phyloP scores from a whole-genome alignment of 30 jellyfish, hydroid and myxozoan genomes.

The Turritopsis dohrnii region DNA sequence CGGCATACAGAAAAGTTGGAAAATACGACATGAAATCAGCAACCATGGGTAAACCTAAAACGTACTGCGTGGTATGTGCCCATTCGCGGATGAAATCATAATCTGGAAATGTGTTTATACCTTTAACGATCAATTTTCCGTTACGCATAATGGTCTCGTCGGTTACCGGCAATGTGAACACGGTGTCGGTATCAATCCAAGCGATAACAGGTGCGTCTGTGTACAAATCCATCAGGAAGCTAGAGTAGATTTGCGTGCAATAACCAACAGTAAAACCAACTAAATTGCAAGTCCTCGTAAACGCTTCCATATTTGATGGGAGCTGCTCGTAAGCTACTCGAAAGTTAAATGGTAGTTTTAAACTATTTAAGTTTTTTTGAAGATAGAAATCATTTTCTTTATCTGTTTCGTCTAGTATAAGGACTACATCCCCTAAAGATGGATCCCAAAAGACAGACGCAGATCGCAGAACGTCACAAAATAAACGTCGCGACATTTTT shows the following conservation, averaged over 20 bases:
- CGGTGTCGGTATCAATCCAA: background rate
- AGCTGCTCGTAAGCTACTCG: background rate
- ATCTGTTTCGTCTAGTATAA: background rate
- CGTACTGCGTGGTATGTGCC: background rate
- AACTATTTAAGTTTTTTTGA: background rate
- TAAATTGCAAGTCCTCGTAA: background rate
- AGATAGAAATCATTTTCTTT: background rate
- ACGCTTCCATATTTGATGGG: background rate
- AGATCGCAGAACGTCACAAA: background rate
- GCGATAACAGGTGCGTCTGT: background rate
- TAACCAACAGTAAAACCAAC: background rate
- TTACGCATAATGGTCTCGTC: background rate
- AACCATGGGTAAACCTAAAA: background rate
- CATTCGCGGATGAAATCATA: background rate
- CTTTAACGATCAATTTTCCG: background rate
- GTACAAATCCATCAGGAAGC: background rate
- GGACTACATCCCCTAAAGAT: background rate
- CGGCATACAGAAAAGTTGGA: background rate
- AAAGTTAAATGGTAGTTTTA: background rate
- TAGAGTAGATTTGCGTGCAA: background rate
- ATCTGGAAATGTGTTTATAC: background rate
- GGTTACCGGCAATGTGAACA: background rate
- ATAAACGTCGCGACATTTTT: background rate
- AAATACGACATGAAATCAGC: background rate
- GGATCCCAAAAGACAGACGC: background rate